Evolutionary conservation across 2,888 invertebrate genomes (phyloP).

Genomic region (Zele albiditarsus): DNA sequence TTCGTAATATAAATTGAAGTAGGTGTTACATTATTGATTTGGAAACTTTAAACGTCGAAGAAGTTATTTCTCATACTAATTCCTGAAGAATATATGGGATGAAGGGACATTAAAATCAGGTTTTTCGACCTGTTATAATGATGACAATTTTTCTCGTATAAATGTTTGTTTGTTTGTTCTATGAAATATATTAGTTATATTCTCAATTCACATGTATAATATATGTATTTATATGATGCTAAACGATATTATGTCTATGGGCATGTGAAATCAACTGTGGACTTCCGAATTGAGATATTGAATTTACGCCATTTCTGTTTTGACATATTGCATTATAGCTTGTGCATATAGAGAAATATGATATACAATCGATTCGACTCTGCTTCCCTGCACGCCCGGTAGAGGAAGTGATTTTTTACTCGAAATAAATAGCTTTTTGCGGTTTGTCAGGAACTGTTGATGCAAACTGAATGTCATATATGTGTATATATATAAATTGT

Average conservation of each 20-base stretch:
- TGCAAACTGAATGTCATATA: background rate
- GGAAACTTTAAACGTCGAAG: too few species aligned
- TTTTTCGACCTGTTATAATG: too few species aligned
- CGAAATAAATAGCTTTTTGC: conserved; percentile 69
- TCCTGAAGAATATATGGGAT: too few species aligned
- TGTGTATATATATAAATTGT: background rate
- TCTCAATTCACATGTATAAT: background rate
- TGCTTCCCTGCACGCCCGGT: conserved; percentile 47
- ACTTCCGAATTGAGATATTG: conserved; percentile 69
- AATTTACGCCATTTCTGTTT: conserved; percentile 72
- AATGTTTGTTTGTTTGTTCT: too few species aligned
- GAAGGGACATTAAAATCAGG: too few species aligned
- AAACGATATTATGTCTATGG: background rate
- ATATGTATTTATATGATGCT: background rate
- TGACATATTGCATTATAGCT: conserved; percentile 61
- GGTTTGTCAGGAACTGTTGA: conserved; percentile 63
- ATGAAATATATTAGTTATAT: background rate
- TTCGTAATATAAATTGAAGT: too few species aligned
- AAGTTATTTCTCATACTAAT: too few species aligned
- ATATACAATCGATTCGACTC: conserved; percentile 52
- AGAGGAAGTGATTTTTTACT: conserved; percentile 69
- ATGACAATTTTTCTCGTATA: too few species aligned
- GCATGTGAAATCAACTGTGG: conserved; percentile 43
- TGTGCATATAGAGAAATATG: conserved; percentile 55
- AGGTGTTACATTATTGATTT: too few species aligned